Base-by-base conservation (phyloP, 2,113 vertebrate genomes). In the Pomatostomus ruficeps region DNA sequence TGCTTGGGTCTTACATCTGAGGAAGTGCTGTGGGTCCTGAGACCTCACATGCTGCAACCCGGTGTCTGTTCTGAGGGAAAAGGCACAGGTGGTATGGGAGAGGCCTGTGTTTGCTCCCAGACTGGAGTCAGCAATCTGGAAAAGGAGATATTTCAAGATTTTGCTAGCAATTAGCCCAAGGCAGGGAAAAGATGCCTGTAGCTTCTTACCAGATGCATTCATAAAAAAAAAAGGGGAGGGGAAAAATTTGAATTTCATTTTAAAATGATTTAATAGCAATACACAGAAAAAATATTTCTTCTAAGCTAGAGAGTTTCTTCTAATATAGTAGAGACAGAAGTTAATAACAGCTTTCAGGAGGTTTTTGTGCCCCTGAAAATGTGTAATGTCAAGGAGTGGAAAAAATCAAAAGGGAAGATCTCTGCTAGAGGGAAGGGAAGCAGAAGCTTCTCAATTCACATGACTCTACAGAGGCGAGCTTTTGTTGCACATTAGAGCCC, bases 161-260 rank as follows among this genome's bases (percentile, higher is more conserved):
- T 71, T 84, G 28, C 45, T 83, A 42, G 35, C 16, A 93, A 29
- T 38, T 62, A 79, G 23, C 11, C 46, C 29, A 66, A 38, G 20
- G 21, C 17, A 71, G 26, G 33, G 10, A 49, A 55, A 68, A 91
- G 4, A 15, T 7, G 14, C 9, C 38, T 62, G 24, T 26, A 74
- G 3, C 36, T 80, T 74, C 35, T 68, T 55, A 61, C 3, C 15
- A 58, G 26, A 35, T 46, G 18, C 5, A 89, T 52, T 76, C 2
- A 4, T 2, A 28, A 55, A 70, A 63, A 65, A 42, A 45, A 7
- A 42, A 42, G 40, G 40, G 1, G 2, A 6, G 4, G 12, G 1
- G 0, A 38, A 26, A 29, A 10, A 29, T 11, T 24, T n/a, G 10
- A 81, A 48, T 57, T 11, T 33, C 1, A 49, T 78, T 84, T 54